Percentiles rank a stretch among this genome's conserved stretches.
phyloP scores from a whole-genome alignment of 2,888 invertebrate species.

The Drosophila quinaria region DNA sequence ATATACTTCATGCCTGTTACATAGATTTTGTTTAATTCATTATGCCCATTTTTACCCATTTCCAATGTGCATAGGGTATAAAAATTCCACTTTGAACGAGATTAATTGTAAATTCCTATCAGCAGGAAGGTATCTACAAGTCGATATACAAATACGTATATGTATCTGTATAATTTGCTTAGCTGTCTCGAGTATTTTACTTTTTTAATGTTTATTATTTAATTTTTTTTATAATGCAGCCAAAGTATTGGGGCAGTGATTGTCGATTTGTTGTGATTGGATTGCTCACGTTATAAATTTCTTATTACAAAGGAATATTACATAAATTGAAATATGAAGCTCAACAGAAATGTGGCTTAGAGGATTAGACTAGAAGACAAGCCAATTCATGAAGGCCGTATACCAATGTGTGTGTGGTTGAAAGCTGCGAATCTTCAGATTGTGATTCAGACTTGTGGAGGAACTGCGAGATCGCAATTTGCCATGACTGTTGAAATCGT shows the following conservation, averaged over 20 bases:
- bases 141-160: neutral
- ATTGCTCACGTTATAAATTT: neutral
- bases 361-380: conserved; percentile 10
- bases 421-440: neutral
- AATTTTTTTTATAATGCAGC: no score
- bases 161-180: no score
- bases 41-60: no score
- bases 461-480: neutral
- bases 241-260: no score
- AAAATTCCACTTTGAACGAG: neutral
- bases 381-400: conserved; percentile 34
- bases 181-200: no score
- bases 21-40: no score
- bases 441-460: neutral
- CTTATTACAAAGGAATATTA: neutral
- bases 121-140: neutral
- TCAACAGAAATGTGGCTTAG: neutral
- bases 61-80: no score
- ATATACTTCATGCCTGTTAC: no score
- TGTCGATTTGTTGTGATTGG: neutral
- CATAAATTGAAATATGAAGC: neutral
- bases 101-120: neutral
- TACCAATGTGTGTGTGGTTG: conserved; percentile 16
- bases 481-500: neutral
- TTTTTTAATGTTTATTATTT: no score